Conservation (phyloP, 2,113 vertebrate species). For the Lamprologus lemairii region DNA sequence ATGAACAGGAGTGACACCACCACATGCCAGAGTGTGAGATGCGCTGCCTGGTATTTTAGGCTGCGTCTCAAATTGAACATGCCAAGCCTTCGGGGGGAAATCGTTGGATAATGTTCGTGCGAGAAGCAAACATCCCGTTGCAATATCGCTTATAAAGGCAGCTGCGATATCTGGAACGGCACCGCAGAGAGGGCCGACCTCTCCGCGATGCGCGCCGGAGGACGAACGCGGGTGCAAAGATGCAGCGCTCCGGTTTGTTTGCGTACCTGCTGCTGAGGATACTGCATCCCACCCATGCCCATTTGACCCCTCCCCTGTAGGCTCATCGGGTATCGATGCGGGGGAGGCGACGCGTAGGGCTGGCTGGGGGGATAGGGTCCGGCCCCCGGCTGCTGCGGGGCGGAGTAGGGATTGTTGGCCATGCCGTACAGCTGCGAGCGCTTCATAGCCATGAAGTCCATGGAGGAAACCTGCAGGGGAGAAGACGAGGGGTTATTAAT, state of each 20-base stretch:
- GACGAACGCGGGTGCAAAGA: neutral
- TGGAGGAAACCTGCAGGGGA: slow-evolving; percentile 80
- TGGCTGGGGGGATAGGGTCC: slow-evolving; percentile 84
- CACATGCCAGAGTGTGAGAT: slow-evolving; percentile 35
- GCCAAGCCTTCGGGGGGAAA: slow-evolving; percentile 28
- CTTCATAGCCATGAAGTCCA: slow-evolving; percentile 98
- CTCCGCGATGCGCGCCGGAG: neutral
- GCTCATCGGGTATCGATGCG: slow-evolving; percentile 87
- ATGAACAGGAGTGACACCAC: slow-evolving; percentile 44
- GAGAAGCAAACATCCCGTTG: slow-evolving; percentile 11
- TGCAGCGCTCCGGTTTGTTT: neutral
- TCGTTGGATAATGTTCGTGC: slow-evolving; percentile 4
- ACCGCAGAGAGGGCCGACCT: neutral
- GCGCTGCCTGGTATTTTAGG: slow-evolving; percentile 42
- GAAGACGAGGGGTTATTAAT: neutral
- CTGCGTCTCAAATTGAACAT: slow-evolving; percentile 46
- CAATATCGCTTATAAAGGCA: slow-evolving; percentile 13
- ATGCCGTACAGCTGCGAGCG: slow-evolving; percentile 91
- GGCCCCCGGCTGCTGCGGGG: slow-evolving; percentile 77
- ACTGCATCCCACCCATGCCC: slow-evolving; percentile 86
- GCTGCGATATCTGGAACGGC: neutral
- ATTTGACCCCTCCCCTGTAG: slow-evolving; percentile 86
- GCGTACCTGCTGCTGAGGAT: slow-evolving; percentile 90
- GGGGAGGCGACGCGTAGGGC: slow-evolving; percentile 81
- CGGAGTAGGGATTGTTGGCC: slow-evolving; percentile 83